These are phyloP conservation scores for Aurelia coerulea DNA, from an alignment of 30 jellyfish, hydroid and myxozoan species.

Conservation along the genomic window DNA sequence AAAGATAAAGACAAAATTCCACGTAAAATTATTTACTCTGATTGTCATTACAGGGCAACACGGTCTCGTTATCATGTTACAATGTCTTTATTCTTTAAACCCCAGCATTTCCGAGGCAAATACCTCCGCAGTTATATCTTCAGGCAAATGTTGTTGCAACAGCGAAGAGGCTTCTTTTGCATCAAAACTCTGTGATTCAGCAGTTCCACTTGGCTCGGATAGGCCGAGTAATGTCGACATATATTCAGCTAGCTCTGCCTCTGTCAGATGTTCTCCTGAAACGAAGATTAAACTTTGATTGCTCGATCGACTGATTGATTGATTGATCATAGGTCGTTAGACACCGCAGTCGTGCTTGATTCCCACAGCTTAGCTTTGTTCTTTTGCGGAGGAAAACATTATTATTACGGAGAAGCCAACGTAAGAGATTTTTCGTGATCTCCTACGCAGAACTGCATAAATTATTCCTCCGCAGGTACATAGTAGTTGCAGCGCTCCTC, in stretches of 20 bases:
- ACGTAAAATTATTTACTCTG: constrained; percentile 1
- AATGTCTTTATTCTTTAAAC: constrained; percentile 10
- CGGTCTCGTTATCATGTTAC: not conserved
- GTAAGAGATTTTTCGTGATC: too few species aligned
- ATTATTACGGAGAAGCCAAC: too few species aligned
- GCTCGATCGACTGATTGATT: too few species aligned
- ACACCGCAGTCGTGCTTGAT: too few species aligned
- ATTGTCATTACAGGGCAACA: too few species aligned
- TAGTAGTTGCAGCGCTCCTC: too few species aligned
- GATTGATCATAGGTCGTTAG: too few species aligned
- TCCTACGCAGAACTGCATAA: too few species aligned
- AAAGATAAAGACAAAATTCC: too few species aligned
- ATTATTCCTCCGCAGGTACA: too few species aligned
- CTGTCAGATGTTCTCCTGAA: constrained; percentile 84
- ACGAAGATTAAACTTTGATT: not conserved
- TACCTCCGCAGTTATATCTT: constrained; percentile 59
- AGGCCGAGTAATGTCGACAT: constrained; percentile 64
- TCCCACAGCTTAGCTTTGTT: not conserved
- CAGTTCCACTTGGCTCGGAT: constrained; percentile 41
- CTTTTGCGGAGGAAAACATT: too few species aligned
- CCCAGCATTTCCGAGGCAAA: constrained; percentile 73
- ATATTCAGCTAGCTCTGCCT: constrained; percentile 79
- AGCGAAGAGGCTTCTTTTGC: constrained; percentile 48
- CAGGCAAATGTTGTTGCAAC: constrained; percentile 61
- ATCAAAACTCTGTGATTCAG: constrained; percentile 41